phyloP scores from a whole-genome alignment of 2,888 invertebrate species.

The Amorpha juglandis region DNA sequence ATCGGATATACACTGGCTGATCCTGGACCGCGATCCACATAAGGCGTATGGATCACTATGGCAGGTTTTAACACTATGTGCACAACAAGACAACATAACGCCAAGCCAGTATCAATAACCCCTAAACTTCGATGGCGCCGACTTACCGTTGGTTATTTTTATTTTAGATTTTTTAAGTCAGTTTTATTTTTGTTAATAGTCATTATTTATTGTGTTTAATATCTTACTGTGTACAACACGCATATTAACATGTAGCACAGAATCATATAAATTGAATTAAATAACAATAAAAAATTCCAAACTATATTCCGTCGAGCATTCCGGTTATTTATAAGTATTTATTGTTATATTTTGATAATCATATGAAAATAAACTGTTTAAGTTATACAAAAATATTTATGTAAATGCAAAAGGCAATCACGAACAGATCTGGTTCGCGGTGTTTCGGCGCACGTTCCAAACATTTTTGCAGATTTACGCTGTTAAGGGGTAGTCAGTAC shows the following conservation, averaged over 20 bases:
- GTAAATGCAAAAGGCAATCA: slow-evolving; percentile 18
- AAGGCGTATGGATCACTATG: no score
- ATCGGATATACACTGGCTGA: no score
- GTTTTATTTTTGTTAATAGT: no score
- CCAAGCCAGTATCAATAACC: no score
- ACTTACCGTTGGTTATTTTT: no score
- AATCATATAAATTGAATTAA: background rate
- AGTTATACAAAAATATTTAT: slow-evolving; percentile 18
- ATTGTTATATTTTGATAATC: background rate
- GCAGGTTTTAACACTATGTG: no score
- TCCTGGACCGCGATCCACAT: no score
- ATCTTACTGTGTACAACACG: background rate
- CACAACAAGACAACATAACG: no score
- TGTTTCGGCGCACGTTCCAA: slow-evolving; percentile 30
- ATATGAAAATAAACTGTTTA: slow-evolving; percentile 5
- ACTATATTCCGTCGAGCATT: background rate
- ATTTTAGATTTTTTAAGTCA: no score
- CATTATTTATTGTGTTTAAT: no score
- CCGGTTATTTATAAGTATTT: background rate
- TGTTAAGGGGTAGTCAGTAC: background rate
- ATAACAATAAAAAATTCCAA: background rate
- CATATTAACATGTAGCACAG: background rate
- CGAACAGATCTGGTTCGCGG: slow-evolving; percentile 8
- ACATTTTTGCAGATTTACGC: slow-evolving; percentile 7
- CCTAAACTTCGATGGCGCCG: no score